Evolutionary conservation across 2,113 vertebrate genomes (phyloP).

Genomic region (Centrocercus urophasianus): DNA sequence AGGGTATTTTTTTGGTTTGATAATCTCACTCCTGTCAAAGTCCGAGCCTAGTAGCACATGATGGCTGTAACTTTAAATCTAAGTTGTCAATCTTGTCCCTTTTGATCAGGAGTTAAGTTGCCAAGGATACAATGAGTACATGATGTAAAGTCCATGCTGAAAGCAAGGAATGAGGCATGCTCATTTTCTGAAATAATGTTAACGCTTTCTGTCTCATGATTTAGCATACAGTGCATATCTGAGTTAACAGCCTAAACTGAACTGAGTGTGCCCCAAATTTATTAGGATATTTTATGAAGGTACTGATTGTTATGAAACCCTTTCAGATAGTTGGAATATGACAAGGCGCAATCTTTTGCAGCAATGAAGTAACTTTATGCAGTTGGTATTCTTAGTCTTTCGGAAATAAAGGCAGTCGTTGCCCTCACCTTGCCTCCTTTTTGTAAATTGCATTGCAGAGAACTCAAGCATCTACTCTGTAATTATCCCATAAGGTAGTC

Average conservation of each 20-base stretch:
- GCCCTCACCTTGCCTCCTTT: neutral
- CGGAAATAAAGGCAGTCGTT: neutral
- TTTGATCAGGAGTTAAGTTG: constrained; percentile 49
- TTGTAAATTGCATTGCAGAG: neutral
- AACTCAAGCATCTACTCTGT: neutral
- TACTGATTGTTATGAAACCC: neutral
- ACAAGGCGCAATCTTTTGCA: neutral
- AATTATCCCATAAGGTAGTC: neutral
- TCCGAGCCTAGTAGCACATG: neutral
- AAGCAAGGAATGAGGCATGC: constrained; percentile 25
- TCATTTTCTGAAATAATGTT: constrained; percentile 17
- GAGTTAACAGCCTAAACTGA: neutral
- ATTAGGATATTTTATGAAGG: neutral
- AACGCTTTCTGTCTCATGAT: neutral
- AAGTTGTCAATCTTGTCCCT: constrained; percentile 46
- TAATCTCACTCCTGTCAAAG: neutral
- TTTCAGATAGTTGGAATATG: neutral
- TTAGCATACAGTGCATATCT: neutral
- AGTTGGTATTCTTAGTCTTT: neutral
- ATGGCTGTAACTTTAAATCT: constrained; percentile 54
- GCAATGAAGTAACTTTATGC: neutral
- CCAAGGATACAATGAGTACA: constrained; percentile 54
- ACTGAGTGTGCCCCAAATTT: neutral
- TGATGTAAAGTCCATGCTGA: constrained; percentile 53
- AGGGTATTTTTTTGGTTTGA: neutral